Base-by-base conservation (phyloP, 2,113 vertebrate species). In the Catharus fuscescens region DNA sequence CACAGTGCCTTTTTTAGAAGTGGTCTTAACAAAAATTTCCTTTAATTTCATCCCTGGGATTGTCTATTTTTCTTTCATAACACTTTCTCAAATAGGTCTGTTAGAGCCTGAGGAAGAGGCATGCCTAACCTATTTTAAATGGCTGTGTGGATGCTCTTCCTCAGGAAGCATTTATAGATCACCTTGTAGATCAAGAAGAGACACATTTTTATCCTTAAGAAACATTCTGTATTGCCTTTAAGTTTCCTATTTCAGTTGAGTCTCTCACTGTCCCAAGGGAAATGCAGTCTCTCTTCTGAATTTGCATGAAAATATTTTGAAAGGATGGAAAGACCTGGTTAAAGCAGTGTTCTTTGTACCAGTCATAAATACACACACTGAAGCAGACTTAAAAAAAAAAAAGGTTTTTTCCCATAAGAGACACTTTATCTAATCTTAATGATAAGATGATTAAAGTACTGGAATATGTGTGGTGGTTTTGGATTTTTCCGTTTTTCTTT, bases 251-350 rank as follows among this genome's bases (percentile, higher is more conserved):
- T 94, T 76, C 50, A 62, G 56, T 64, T 42, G 78, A 77, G 80
- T 38, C 77, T 86, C 86, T 69, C 69, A 18, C 20, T 85, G 66
- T 88, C 80, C 87, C 44, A 59, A 44, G 85, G 66, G 91, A 94
- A 95, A 73, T 73, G 42, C 32, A 82, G 26, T 53, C n/a, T 91
- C 59, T 91, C 14, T 45, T 86, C 71, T 93, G 78, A 92, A 92
- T 91, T 82, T 88, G 64, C 71, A 82, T 86, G 54, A 82, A 96
- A 87, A 91, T 95, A 93, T 93, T 92, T 85, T 85, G 87, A 93
- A 88, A 91, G 78, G 29, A 42, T 80, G 54, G 66, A 80, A 80
- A 86, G 87, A 62, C 47, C 66, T 6, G 5, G 70, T 90, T 82
- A 90, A 84, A 67, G 72, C 79, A 93, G 12, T 10, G n/a, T 90